Evolutionary conservation across 2,888 invertebrate species (phyloP).

Genomic region (Tineola bisselliella): DNA sequence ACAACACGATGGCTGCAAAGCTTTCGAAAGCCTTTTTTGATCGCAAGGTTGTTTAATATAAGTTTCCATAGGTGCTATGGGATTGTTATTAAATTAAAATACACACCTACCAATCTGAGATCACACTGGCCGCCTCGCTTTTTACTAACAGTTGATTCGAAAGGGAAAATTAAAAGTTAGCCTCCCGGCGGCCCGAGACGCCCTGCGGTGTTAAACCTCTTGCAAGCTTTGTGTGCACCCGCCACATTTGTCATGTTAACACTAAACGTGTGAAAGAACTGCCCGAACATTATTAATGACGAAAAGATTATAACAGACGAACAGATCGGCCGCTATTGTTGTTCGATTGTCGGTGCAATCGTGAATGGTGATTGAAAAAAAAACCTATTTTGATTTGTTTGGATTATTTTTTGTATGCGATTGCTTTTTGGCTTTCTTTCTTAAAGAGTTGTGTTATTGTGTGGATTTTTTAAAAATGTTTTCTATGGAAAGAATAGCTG

Average conservation of each 20-base stretch:
- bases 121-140: neutral
- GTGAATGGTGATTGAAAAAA: constrained; percentile 13
- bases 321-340: constrained; percentile 3
- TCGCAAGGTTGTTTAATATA: neutral
- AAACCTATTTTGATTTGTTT: constrained; percentile 13
- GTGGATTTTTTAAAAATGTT: neutral
- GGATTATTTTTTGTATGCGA: constrained; percentile 6
- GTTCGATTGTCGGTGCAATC: constrained; percentile 3
- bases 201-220: constrained; percentile 32
- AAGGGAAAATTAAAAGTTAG: constrained; percentile 33
- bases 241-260: constrained; percentile 61
- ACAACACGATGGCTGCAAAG: too few relatives aligned
- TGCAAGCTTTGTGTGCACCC: constrained; percentile 33
- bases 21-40: too few relatives aligned
- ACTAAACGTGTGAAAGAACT: constrained; percentile 57
- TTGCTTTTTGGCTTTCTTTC: neutral
- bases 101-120: constrained; percentile 2
- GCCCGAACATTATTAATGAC: constrained; percentile 50
- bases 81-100: constrained; percentile 6
- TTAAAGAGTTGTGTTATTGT: constrained; percentile 10
- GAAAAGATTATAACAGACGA: constrained; percentile 15
- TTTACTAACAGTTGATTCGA: neutral
- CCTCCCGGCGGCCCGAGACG: constrained; percentile 25
- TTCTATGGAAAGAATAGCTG: neutral
- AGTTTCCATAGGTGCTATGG: neutral